Conservation (phyloP, 2,113 vertebrate genomes). For the Caranx ignobilis region DNA sequence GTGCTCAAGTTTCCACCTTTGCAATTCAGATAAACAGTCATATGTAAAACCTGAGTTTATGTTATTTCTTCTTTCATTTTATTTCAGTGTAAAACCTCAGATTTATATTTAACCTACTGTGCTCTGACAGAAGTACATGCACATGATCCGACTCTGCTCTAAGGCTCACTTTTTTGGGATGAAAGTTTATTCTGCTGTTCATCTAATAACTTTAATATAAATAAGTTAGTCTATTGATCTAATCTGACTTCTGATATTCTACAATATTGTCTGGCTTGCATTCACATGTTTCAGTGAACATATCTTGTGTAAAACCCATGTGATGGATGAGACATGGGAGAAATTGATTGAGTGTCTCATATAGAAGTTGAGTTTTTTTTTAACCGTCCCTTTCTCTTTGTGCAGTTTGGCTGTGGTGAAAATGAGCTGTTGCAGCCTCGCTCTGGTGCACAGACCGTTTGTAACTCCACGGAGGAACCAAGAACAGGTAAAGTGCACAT, state of each 20-base stretch:
- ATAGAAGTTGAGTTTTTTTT: constrained; percentile 5
- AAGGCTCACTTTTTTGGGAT: too few species aligned
- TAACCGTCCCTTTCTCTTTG: not conserved
- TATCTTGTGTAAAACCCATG: not conserved
- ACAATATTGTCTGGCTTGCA: not conserved
- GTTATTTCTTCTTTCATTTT: too few species aligned
- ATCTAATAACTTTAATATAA: not conserved
- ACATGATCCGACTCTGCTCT: too few species aligned
- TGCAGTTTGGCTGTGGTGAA: not conserved
- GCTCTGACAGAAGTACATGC: too few species aligned
- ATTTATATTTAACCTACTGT: too few species aligned
- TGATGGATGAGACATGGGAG: constrained; percentile 18
- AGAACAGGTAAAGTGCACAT: constrained; percentile 11
- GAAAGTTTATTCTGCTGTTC: not conserved
- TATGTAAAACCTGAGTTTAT: too few species aligned
- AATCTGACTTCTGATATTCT: not conserved
- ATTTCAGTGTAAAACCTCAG: too few species aligned
- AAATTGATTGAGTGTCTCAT: constrained; percentile 7
- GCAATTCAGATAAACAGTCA: too few species aligned
- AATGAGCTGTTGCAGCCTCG: not conserved
- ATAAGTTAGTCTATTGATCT: not conserved
- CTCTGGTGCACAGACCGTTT: not conserved
- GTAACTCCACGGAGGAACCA: not conserved
- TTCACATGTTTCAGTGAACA: not conserved
- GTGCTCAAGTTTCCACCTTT: too few species aligned